A percentile compares a stretch with the other conserved stretches of the same genome.
Conservation (phyloP, 2,113 vertebrate genomes). For the Sinosuthora webbiana region DNA sequence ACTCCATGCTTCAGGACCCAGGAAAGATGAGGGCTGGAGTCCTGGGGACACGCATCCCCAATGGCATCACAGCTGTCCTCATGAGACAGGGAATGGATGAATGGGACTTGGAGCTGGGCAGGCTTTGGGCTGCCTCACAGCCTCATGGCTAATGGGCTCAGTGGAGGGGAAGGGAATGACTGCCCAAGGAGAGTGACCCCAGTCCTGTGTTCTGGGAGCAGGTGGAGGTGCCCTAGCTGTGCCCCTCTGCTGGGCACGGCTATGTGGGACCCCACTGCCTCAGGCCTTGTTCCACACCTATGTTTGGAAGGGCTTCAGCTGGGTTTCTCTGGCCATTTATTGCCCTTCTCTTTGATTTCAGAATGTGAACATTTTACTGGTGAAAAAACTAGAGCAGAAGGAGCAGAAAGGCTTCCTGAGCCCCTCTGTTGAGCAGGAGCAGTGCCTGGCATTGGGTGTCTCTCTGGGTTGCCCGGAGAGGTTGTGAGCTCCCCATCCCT, state of each 20-base stretch:
- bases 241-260: not conserved
- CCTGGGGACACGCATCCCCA: accelerated
- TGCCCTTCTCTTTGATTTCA: not conserved
- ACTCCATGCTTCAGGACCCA: accelerated
- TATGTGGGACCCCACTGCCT: accelerated
- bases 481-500: not conserved
- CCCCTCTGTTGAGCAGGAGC: not conserved
- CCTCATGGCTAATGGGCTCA: accelerated
- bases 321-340: not conserved
- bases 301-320: not conserved
- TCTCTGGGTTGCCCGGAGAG: not conserved
- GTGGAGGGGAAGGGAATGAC: not conserved
- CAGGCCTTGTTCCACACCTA: not conserved
- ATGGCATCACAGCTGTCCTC: accelerated
- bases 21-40: not conserved
- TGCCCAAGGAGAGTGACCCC: not conserved
- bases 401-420: not conserved
- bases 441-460: accelerated
- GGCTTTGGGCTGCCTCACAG: not conserved
- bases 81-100: not conserved
- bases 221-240: not conserved
- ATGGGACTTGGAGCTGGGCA: not conserved
- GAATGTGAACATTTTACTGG: not conserved
- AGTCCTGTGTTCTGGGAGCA: not conserved
- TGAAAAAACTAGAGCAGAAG: not conserved